Conservation (phyloP, 2,113 vertebrate genomes). For the Astatotilapia flaviijosephi region DNA sequence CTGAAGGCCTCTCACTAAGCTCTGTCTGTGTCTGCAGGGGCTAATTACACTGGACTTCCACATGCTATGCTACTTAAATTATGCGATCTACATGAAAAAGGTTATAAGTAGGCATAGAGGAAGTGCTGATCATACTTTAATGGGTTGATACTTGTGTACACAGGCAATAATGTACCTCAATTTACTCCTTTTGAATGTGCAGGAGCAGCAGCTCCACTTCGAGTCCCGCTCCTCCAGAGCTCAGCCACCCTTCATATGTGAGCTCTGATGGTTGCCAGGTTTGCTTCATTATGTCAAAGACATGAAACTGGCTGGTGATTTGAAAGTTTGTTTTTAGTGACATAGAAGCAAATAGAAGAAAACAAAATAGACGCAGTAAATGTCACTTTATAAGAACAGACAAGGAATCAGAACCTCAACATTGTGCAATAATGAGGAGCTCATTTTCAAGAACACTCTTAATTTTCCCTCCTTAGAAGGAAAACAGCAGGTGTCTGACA, state of each 20-base stretch:
- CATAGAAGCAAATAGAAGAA: background rate
- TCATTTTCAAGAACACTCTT: background rate
- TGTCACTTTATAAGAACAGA: background rate
- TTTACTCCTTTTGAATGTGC: background rate
- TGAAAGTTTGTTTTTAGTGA: background rate
- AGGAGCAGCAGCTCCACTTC: background rate
- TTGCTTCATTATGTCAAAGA: background rate
- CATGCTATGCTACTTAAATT: background rate
- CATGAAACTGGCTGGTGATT: background rate
- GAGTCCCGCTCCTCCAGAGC: background rate
- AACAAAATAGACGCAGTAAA: background rate
- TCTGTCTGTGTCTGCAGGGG: slow-evolving; percentile 14
- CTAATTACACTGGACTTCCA: slow-evolving; percentile 28
- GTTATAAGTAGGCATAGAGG: background rate
- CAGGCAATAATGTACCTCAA: fast-evolving
- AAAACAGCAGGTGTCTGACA: background rate
- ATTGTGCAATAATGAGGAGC: background rate
- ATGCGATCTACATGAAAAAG: background rate
- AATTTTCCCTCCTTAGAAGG: background rate
- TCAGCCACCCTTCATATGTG: background rate
- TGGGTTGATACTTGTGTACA: background rate
- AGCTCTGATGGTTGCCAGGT: background rate
- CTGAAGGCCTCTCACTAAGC: background rate
- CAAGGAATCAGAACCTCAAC: background rate
- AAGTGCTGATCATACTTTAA: background rate